A percentile compares a stretch with the other conserved stretches of the same genome.
Conservation (phyloP, 2,888 invertebrate species). For the Parasteatoda lunata region DNA sequence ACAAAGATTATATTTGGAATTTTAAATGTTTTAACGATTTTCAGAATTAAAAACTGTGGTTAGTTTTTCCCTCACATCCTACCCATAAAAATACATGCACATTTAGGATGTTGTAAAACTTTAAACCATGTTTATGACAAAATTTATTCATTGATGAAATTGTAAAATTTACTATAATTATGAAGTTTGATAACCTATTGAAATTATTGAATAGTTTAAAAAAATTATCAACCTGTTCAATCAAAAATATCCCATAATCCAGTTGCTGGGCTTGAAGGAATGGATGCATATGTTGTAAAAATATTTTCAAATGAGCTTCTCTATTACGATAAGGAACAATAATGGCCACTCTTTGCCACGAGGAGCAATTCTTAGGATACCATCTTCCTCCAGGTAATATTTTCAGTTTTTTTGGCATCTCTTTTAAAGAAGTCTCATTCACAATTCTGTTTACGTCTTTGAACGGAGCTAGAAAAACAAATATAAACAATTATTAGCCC, state of each 20-base stretch:
- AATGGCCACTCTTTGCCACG: conserved; percentile 69
- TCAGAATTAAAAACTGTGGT: not conserved
- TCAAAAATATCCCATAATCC: conserved; percentile 88
- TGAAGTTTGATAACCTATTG: not conserved
- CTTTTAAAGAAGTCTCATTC: conserved; percentile 41
- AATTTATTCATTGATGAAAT: not conserved
- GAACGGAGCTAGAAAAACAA: conserved; percentile 22
- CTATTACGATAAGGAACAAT: conserved; percentile 89
- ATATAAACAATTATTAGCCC: not conserved
- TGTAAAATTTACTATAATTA: not conserved
- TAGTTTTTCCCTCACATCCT: not conserved
- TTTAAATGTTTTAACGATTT: too few relatives aligned
- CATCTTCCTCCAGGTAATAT: conserved; percentile 67
- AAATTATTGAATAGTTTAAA: not conserved
- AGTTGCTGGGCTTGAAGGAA: conserved; percentile 86
- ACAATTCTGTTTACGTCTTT: conserved; percentile 30
- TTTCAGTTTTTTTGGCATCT: conserved; percentile 57
- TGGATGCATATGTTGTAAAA: conserved; percentile 89
- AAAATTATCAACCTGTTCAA: conserved; percentile 83
- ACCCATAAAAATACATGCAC: not conserved
- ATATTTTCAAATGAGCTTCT: conserved; percentile 83
- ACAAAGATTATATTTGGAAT: too few relatives aligned
- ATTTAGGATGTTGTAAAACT: not conserved
- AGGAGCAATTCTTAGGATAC: conserved; percentile 65
- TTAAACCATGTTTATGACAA: not conserved